Percentiles rank a stretch among this genome's conserved stretches.
phyloP scores from a whole-genome alignment of 2,888 invertebrate genomes.

The Hofmannophila pseudospretella region DNA sequence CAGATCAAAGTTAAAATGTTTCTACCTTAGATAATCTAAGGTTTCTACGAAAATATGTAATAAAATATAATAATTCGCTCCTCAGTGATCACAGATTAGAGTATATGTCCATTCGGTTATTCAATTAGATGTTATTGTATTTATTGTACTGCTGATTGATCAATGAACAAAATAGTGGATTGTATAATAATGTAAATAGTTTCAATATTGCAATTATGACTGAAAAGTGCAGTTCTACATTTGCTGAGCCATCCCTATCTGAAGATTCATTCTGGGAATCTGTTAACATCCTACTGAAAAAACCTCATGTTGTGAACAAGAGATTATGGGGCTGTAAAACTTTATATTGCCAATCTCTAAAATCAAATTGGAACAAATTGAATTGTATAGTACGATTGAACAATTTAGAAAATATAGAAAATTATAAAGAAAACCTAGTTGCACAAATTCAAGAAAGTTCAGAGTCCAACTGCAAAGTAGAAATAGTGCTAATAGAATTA shows the following conservation, averaged over 20 bases:
- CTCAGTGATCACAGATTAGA: no score
- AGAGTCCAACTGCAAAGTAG: conserved; percentile 16
- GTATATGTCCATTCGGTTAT: no score
- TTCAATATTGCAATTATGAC: no score
- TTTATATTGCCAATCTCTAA: conserved; percentile 26
- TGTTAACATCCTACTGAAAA: conserved; percentile 79
- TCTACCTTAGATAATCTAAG: no score
- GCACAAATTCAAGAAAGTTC: conserved; percentile 18
- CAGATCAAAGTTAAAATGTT: no score
- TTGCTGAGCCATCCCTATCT: conserved; percentile 9
- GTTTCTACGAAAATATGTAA: no score
- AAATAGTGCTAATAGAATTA: conserved; percentile 48
- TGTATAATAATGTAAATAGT: no score
- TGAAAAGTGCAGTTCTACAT: background rate
- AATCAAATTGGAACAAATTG: conserved; percentile 19
- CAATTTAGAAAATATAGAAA: conserved; percentile 19
- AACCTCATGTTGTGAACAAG: conserved; percentile 85
- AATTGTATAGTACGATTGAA: background rate
- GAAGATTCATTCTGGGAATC: conserved; percentile 79
- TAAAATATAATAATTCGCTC: no score
- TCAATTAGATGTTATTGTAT: no score
- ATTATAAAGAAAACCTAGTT: conserved; percentile 14
- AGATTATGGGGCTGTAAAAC: conserved; percentile 79
- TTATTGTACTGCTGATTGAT: no score
- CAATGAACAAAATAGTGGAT: no score